These are phyloP conservation scores for Eira barbara DNA, from an alignment of 2,113 vertebrate species.

Conservation along the genomic window DNA sequence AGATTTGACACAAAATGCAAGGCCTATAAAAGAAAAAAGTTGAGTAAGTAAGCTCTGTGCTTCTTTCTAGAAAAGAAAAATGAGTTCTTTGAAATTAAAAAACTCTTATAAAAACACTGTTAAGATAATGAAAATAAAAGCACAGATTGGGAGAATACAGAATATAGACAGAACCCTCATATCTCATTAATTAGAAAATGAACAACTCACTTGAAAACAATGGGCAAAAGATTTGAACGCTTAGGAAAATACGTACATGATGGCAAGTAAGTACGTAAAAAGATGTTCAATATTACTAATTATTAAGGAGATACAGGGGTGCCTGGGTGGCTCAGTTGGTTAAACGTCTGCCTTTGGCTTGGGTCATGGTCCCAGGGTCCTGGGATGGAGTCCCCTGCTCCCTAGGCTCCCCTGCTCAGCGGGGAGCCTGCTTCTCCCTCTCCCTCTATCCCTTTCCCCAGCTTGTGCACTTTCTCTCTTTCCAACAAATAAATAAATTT, in stretches of 20 bases:
- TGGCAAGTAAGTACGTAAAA: not conserved
- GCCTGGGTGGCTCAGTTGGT: too few species aligned
- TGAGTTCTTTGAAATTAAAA: slow-evolving; percentile 16
- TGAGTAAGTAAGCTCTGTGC: too few species aligned
- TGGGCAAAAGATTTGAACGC: not conserved
- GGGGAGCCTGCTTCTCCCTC: too few species aligned
- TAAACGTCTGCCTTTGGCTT: too few species aligned
- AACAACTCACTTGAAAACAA: not conserved
- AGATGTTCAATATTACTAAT: not conserved
- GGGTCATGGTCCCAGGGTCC: too few species aligned
- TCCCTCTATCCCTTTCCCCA: too few species aligned
- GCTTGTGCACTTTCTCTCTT: too few species aligned
- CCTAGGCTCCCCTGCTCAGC: too few species aligned
- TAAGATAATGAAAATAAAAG: slow-evolving; percentile 38
- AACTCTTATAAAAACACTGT: not conserved
- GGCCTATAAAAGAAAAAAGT: not conserved
- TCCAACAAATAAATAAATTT: too few species aligned
- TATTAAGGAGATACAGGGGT: not conserved
- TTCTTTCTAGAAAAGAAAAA: too few species aligned
- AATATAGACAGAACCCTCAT: not conserved
- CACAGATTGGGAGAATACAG: not conserved
- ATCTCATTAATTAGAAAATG: not conserved
- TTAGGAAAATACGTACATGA: not conserved
- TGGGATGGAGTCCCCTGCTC: too few species aligned
- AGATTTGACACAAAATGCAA: not conserved